Base-by-base conservation (phyloP, 2,797 vertebrate genomes). In the Acanthornis magna region DNA sequence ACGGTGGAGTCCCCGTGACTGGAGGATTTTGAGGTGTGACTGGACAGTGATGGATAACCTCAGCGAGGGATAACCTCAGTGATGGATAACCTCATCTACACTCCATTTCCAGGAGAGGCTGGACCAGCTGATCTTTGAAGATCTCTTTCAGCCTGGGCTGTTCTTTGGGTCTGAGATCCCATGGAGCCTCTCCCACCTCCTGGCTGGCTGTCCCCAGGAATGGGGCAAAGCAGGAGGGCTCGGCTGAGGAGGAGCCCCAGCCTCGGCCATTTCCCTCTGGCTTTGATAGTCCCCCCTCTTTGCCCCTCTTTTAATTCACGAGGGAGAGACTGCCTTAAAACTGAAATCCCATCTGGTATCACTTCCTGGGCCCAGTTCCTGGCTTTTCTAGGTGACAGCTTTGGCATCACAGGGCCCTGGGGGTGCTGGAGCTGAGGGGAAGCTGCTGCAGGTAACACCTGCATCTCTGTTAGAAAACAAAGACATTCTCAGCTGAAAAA, bases 371-470 rank as follows among this genome's bases (percentile, higher is more conserved):
- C 43, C 38, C 34, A 61, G 10, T 15, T 75, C 81, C 42, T 40
- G 62, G 10, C 30, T 88, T 76, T 70, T 55, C 19, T 7, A 21
- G 61, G 77, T 30, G n/a, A 25, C 21, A 21, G 40, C 57, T 78
- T 71, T 77, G 40, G 22, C 2, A 1, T 34, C 36, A 2, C 3
- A 0, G 14, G 30, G 16, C 29, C 22, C 47, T 27, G 50, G 22
- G 19, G n/a, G 1, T 51, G 50, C 4, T 25, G 55, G 27, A n/a
- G 36, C 15, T 25, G 14, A 48, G 43, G 53, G 36, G 43, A 40
- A 18, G 16, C 10, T 71, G 4, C 67, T 61, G 34, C 42, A 18
- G 9, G 18, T 27, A 20, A 9, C 1, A 2, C 23, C 77, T 75
- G n/a, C 43, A 7, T 23, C 23, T 43, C 74, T 61, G 21, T 20